Conservation (phyloP, 2,797 vertebrate species). For the Channa striata region DNA sequence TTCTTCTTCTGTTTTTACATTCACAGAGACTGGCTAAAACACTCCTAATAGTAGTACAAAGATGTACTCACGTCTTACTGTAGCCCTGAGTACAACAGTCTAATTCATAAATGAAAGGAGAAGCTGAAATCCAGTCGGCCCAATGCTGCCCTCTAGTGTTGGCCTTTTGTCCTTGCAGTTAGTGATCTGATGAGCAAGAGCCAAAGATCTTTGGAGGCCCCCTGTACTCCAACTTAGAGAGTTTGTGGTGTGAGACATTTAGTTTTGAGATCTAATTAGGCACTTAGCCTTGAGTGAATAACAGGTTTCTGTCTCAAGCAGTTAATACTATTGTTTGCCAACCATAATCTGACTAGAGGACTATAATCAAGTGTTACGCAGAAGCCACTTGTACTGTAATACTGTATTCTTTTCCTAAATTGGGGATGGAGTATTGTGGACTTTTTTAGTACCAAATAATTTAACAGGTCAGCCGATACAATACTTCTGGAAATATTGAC, state of each 20-base stretch:
- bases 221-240: slow-evolving; percentile 2
- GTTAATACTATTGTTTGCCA: neutral
- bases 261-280: neutral
- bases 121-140: neutral
- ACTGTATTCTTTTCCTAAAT: neutral
- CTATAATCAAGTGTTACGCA: neutral
- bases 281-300: neutral
- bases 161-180: slow-evolving; percentile 43
- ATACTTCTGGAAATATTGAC: neutral
- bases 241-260: neutral
- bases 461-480: neutral
- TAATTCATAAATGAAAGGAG: neutral
- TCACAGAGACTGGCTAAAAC: neutral
- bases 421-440: neutral
- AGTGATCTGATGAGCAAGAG: slow-evolving; percentile 3
- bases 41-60: neutral
- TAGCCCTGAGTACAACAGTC: neutral
- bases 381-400: neutral
- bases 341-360: neutral
- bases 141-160: slow-evolving; percentile 72
- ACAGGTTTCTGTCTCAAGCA: neutral
- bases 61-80: neutral
- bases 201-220: neutral
- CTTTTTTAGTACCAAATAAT: neutral
- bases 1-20: neutral